phyloP scores from a whole-genome alignment of 2,797 vertebrate genomes.

The Falco novaeseelandiae region DNA sequence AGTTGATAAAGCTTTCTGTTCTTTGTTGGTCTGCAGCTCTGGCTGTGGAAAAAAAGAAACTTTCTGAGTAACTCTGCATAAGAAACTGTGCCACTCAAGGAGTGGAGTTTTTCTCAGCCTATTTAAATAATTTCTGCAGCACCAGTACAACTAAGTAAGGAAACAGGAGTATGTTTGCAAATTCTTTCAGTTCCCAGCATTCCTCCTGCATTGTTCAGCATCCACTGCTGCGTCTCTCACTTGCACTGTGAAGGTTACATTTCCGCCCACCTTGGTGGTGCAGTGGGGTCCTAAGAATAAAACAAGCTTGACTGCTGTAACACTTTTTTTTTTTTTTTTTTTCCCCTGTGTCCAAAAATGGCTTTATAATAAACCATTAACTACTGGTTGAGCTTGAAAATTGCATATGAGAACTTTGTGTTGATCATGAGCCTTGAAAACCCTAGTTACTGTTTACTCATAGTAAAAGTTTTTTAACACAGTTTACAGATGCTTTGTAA shows the following conservation, averaged over 20 bases:
- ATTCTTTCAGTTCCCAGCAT: constrained; percentile 34
- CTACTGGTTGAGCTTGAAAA: background rate
- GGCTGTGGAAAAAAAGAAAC: background rate
- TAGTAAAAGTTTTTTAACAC: background rate
- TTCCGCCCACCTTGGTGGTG: background rate
- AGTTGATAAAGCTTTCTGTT: background rate
- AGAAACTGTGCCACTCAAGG: background rate
- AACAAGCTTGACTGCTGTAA: background rate
- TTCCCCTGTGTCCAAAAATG: background rate
- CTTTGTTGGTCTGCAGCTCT: background rate
- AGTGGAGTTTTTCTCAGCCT: background rate
- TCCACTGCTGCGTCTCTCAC: background rate
- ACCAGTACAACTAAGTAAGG: background rate
- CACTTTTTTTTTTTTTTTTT: background rate
- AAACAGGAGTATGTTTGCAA: constrained; percentile 1
- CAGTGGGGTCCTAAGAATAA: background rate
- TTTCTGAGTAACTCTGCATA: background rate
- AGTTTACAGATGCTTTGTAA: constrained; percentile 6
- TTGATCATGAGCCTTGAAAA: background rate
- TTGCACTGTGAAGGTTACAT: background rate
- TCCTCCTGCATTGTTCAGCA: background rate
- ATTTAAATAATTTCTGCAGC: background rate
- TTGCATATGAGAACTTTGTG: background rate
- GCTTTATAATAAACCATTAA: background rate
- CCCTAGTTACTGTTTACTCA: background rate